phyloP scores from a whole-genome alignment of 2,797 vertebrate genomes.

The Cyprinodon diabolis region DNA sequence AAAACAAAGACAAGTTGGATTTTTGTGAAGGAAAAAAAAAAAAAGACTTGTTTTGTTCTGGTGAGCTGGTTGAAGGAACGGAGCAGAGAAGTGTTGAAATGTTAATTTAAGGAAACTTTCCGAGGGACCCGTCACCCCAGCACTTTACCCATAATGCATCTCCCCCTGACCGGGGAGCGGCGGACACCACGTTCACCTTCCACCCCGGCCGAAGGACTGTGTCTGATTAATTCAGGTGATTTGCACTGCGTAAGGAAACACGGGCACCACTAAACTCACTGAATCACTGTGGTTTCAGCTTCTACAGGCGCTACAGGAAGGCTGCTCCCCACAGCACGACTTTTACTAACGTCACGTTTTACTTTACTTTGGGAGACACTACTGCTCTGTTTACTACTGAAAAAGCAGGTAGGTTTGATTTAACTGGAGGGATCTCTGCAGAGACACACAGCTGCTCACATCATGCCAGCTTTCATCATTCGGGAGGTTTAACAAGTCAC shows the following conservation, averaged over 20 bases:
- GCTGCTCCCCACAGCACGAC: slow-evolving; percentile 18
- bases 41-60: slow-evolving; percentile 21
- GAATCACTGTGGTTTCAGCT: slow-evolving; percentile 28
- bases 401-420: slow-evolving; percentile 44
- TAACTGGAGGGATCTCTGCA: slow-evolving; percentile 37
- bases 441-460: slow-evolving; percentile 21
- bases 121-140: slow-evolving; percentile 74
- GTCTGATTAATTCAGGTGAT: slow-evolving; percentile 67
- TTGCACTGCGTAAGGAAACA: slow-evolving; percentile 70
- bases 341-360: slow-evolving; percentile 5
- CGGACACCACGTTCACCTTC: slow-evolving; percentile 54
- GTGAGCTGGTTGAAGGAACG: slow-evolving; percentile 54
- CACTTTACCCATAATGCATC: slow-evolving; percentile 81
- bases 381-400: slow-evolving; percentile 69
- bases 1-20: slow-evolving; percentile 34
- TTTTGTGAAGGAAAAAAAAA: slow-evolving; percentile 46
- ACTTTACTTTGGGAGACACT: slow-evolving; percentile 48
- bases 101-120: slow-evolving; percentile 61
- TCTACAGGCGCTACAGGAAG: slow-evolving; percentile 26
- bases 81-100: slow-evolving; percentile 53
- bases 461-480: background rate
- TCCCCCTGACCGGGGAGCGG: slow-evolving; percentile 53
- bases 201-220: slow-evolving; percentile 61
- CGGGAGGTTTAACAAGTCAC: background rate
- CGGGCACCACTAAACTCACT: slow-evolving; percentile 26